A percentile compares a stretch with the other conserved stretches of the same genome.
phyloP scores from a whole-genome alignment of 2,888 invertebrate species.

The Phalangium opilio region DNA sequence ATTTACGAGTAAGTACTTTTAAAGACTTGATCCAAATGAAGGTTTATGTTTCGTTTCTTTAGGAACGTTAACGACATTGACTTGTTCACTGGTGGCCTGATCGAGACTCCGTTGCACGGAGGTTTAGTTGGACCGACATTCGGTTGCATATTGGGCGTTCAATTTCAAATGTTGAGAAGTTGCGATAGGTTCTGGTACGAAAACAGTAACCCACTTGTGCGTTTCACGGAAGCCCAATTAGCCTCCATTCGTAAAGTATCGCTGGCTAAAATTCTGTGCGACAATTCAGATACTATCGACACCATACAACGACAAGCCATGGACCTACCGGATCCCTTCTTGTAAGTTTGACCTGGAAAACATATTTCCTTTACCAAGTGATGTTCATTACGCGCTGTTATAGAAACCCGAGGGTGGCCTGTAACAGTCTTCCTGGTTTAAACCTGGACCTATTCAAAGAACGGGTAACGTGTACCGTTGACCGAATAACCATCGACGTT shows the following conservation, averaged over 20 bases:
- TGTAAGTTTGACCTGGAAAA: conserved; percentile 35
- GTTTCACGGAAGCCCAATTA: conserved; percentile 69
- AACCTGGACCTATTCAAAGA: conserved; percentile 74
- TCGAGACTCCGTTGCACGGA: conserved; percentile 59
- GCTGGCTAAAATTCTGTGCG: conserved; percentile 68
- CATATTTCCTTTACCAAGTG: background rate
- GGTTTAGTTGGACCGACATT: conserved; percentile 88
- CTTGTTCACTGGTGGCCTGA: conserved; percentile 87
- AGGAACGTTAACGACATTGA: conserved; percentile 80
- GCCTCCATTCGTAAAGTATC: conserved; percentile 67
- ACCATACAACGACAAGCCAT: conserved; percentile 80
- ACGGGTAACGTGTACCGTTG: conserved; percentile 32
- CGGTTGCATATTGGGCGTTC: conserved; percentile 87
- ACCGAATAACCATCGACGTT: conserved; percentile 29
- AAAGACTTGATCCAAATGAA: background rate
- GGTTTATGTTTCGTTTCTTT: background rate
- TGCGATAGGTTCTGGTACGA: conserved; percentile 96
- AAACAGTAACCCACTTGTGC: conserved; percentile 56
- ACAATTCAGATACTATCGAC: conserved; percentile 68
- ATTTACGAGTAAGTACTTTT: conserved; percentile 26
- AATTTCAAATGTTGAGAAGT: conserved; percentile 73
- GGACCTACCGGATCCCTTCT: conserved; percentile 75
- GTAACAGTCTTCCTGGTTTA: conserved; percentile 59
- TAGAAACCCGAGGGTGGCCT: conserved; percentile 71
- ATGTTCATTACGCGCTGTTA: conserved; percentile 1